phyloP scores from a whole-genome alignment of 2,797 vertebrate species.

The Crax fasciolata region DNA sequence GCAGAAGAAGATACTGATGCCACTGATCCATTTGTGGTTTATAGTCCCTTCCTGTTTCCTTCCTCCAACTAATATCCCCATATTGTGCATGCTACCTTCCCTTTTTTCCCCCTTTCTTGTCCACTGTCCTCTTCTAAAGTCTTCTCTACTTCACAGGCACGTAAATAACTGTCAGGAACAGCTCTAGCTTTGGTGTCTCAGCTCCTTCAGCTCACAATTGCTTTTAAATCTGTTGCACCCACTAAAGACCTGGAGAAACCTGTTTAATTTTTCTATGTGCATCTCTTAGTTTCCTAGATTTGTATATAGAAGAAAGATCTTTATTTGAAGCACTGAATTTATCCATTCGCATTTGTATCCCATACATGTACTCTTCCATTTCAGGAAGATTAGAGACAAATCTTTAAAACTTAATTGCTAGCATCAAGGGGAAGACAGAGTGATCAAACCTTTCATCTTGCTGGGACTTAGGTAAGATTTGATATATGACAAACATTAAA shows the following conservation, averaged over 20 bases:
- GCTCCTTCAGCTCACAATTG: not conserved
- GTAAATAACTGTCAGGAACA: not conserved
- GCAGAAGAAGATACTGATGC: not conserved
- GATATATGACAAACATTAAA: not conserved
- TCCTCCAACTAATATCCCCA: not conserved
- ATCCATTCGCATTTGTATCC: not conserved
- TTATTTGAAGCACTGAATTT: not conserved
- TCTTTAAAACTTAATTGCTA: not conserved
- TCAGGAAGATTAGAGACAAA: not conserved
- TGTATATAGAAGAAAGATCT: not conserved
- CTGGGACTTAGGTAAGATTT: not conserved
- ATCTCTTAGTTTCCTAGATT: not conserved
- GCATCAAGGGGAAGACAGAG: not conserved
- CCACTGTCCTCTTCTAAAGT: not conserved
- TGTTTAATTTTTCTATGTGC: not conserved
- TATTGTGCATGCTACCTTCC: not conserved
- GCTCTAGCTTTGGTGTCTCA: not conserved
- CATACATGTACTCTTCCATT: not conserved
- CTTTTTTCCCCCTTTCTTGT: not conserved
- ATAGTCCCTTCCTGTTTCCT: fast-evolving
- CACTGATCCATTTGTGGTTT: not conserved
- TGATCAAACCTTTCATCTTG: not conserved
- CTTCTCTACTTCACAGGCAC: not conserved
- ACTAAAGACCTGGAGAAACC: not conserved
- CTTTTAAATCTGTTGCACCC: not conserved